These are phyloP conservation scores for Rhodinocichla rosea DNA, from an alignment of 2,113 vertebrate species.

Conservation along the genomic window DNA sequence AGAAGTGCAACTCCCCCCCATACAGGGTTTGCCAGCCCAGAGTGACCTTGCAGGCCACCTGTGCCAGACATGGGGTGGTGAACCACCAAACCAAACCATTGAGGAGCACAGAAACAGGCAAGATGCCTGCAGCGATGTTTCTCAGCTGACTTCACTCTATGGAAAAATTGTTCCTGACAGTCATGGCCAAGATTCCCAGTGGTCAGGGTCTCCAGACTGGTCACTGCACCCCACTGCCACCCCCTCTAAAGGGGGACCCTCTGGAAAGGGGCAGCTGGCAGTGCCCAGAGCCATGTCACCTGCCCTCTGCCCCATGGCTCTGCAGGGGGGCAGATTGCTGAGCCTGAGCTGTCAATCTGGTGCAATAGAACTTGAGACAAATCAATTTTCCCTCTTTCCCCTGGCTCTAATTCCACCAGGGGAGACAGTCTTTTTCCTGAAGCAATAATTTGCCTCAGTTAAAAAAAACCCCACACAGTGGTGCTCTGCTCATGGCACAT, in stretches of 20 bases:
- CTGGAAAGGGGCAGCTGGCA: neutral
- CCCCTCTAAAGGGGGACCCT: neutral
- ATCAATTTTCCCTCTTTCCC: neutral
- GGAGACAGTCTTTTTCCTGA: neutral
- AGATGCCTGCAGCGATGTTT: neutral
- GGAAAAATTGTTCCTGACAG: neutral
- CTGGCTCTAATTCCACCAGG: neutral
- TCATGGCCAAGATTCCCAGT: neutral
- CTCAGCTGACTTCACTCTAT: neutral
- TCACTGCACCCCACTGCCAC: neutral
- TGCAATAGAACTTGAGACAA: neutral
- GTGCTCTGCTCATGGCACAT: conserved; percentile 28
- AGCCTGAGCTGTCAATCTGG: neutral
- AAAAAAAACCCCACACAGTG: neutral
- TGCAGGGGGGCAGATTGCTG: fast-evolving
- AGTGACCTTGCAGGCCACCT: neutral
- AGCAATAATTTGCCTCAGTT: conserved; percentile 40
- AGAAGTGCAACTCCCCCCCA: neutral
- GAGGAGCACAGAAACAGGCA: neutral
- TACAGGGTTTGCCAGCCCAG: neutral
- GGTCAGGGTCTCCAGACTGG: neutral
- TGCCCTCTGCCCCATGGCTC: fast-evolving
- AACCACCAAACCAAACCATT: neutral
- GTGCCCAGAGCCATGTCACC: neutral
- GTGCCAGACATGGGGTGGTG: neutral